Evolutionary conservation across 1,140 invertebrate genomes (phyloP).

Genomic region (Colletes latitarsis): DNA sequence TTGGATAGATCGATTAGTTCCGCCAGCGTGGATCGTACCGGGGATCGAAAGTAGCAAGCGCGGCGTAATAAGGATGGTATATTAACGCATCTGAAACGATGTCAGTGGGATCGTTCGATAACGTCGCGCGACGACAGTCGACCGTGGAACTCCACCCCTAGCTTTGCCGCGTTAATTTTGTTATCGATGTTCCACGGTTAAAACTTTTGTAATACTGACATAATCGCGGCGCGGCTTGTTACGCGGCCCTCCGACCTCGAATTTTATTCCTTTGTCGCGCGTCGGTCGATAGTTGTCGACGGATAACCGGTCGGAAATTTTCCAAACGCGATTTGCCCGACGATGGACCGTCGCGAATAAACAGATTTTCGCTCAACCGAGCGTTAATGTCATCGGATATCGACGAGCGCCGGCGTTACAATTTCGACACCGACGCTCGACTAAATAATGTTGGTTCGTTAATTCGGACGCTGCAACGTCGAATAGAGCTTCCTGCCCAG

Average conservation of each 20-base stretch:
- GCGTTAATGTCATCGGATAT: slow-evolving; percentile 43
- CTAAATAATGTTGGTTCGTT: background rate
- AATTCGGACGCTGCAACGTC: slow-evolving; percentile 4
- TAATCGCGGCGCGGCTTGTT: slow-evolving; percentile 41
- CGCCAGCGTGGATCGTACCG: too few relatives aligned
- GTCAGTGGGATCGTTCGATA: background rate
- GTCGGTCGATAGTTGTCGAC: slow-evolving; percentile 14
- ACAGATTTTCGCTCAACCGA: slow-evolving; percentile 49
- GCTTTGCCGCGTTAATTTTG: slow-evolving; percentile 49
- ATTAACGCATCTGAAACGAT: background rate
- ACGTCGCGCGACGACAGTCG: background rate
- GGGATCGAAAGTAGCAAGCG: too few relatives aligned
- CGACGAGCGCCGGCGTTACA: background rate
- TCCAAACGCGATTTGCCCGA: slow-evolving; percentile 15
- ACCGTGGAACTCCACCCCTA: background rate
- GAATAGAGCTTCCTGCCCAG: background rate
- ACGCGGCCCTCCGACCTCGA: background rate
- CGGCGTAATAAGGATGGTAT: background rate
- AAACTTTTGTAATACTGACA: slow-evolving; percentile 50
- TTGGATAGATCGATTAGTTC: too few relatives aligned
- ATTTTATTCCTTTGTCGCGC: slow-evolving; percentile 36
- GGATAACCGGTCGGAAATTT: slow-evolving; percentile 48
- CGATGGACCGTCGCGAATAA: slow-evolving; percentile 36
- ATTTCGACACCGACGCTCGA: background rate
- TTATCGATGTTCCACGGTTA: slow-evolving; percentile 33